phyloP scores from a whole-genome alignment of 2,888 invertebrate species.

The Eustalomyia histrio region DNA sequence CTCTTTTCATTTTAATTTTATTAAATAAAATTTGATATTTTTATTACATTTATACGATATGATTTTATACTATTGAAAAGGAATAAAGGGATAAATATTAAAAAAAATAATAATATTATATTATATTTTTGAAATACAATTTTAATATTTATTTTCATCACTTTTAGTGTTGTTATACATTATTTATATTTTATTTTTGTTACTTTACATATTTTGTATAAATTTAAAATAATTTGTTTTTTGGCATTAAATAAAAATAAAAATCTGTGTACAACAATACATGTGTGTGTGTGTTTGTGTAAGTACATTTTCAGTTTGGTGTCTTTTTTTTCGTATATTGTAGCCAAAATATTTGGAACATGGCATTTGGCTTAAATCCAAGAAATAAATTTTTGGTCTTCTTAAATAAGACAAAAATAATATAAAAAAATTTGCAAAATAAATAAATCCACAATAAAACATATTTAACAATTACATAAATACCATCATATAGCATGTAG shows the following conservation, averaged over 20 bases:
- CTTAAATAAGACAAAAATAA: constrained; percentile 35
- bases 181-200: constrained; percentile 11
- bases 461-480: constrained; percentile 61
- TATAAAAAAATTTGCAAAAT: constrained; percentile 23
- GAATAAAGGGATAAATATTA: neutral
- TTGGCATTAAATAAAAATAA: constrained; percentile 12
- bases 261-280: constrained; percentile 38
- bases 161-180: constrained; percentile 20
- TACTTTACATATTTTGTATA: neutral
- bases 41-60: neutral
- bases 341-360: constrained; percentile 62
- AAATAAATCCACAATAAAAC: constrained; percentile 45
- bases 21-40: neutral
- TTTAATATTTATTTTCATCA: constrained; percentile 2
- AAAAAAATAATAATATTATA: constrained; percentile 23
- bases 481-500: constrained; percentile 17
- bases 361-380: constrained; percentile 65
- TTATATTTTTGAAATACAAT: neutral
- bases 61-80: neutral
- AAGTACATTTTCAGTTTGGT: neutral
- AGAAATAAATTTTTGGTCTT: constrained; percentile 61
- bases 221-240: constrained; percentile 1
- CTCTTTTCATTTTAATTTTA: neutral
- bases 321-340: constrained; percentile 27
- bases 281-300: neutral